Conservation (phyloP, 2,888 invertebrate species). For the Steinernema hermaphroditum region DNA sequence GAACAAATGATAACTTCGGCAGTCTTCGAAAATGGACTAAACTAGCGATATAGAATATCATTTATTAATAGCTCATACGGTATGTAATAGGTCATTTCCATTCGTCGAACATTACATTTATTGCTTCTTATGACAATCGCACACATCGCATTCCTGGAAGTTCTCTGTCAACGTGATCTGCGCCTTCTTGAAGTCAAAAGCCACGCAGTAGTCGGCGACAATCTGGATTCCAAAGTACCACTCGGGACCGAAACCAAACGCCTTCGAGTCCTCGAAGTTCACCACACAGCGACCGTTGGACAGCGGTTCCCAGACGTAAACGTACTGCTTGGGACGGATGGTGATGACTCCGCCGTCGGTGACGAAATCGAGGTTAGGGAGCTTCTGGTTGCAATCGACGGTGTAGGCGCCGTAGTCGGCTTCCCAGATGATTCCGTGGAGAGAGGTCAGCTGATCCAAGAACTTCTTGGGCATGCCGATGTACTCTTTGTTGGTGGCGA, state of each 20-base stretch:
- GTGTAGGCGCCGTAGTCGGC: background rate
- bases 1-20: too few relatives aligned
- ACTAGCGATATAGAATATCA: too few relatives aligned
- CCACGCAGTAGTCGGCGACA: background rate
- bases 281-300: background rate
- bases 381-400: background rate
- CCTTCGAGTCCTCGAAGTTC: constrained; percentile 7
- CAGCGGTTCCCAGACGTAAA: background rate
- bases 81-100: too few relatives aligned
- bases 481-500: too few relatives aligned
- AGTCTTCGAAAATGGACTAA: too few relatives aligned
- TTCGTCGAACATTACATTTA: too few relatives aligned
- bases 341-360: background rate
- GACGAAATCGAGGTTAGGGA: background rate
- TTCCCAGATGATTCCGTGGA: too few relatives aligned
- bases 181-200: background rate
- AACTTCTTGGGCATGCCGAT: too few relatives aligned
- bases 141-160: background rate
- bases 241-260: background rate
- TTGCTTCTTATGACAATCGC: too few relatives aligned
- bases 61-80: too few relatives aligned
- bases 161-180: background rate
- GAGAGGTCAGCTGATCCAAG: too few relatives aligned
- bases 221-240: constrained; percentile 6
- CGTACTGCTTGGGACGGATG: background rate